Percentiles rank a stretch among this genome's conserved stretches.
These are phyloP conservation scores for Amazona finschi DNA, from an alignment of 2,797 vertebrate species.

Conservation along the genomic window DNA sequence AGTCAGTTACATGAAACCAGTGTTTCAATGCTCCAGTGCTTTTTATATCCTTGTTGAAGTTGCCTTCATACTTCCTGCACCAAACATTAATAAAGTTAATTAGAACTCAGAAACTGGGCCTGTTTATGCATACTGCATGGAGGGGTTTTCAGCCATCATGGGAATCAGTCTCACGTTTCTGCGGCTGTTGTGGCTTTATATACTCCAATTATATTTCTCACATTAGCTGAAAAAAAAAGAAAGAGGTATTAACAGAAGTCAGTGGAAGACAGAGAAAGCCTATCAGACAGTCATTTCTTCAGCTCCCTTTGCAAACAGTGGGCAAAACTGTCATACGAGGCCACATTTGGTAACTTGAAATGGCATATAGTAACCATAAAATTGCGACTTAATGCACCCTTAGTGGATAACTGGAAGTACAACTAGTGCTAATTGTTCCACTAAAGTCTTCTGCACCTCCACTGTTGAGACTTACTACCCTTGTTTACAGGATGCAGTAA, in stretches of 20 bases:
- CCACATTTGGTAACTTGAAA: background rate
- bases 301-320: background rate
- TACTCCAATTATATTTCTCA: background rate
- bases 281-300: background rate
- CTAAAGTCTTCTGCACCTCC: background rate
- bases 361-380: background rate
- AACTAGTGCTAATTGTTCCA: background rate
- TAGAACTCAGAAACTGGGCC: conserved; percentile 54
- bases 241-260: background rate
- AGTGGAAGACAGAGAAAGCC: background rate
- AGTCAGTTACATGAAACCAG: conserved; percentile 57
- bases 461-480: background rate
- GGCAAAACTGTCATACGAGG: background rate
- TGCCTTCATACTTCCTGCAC: conserved; percentile 64
- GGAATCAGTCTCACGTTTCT: conserved; percentile 29
- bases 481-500: background rate
- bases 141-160: background rate
- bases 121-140: conserved; percentile 23
- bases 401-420: background rate
- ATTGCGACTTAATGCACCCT: background rate
- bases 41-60: conserved; percentile 72
- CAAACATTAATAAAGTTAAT: conserved; percentile 75
- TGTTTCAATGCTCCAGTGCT: conserved; percentile 57
- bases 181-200: background rate
- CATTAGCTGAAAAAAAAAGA: conserved; percentile 26